Evolutionary conservation across 2,888 invertebrate species (phyloP), one percentile per base, ranked within the genome.

Genomic region (Tipula lateralis): DNA sequence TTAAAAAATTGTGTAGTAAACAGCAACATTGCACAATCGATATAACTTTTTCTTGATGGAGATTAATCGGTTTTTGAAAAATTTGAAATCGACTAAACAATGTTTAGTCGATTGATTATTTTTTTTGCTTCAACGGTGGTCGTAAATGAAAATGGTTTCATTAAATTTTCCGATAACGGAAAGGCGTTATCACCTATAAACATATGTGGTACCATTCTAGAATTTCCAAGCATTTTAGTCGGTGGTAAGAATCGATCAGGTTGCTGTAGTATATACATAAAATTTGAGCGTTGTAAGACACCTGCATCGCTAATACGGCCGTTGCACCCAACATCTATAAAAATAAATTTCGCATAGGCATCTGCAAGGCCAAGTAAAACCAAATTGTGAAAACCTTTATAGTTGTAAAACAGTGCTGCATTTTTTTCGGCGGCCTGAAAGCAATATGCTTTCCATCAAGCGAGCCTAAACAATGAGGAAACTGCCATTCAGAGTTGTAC

Each of bases 191-290:
- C n/a, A 80, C 7, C 80, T 29, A 80, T 80, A 80, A 86, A 86
- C n/a, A 86, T 86, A 84, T 86, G 86, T 1, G 86, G 87, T 83
- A 87, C 32, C 3, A 85, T 44, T 39, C 86, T 85, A 12, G 85
- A 85, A 6, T n/a, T n/a, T n/a, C n/a, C n/a, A n/a, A n/a, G n/a
- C n/a, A n/a, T n/a, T n/a, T n/a, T n/a, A n/a, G n/a, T 83, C 9
- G 50, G 19, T 5, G 85, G 85, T 36, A 85, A 84, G 16, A 13
- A 36, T 66, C 80, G 82, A 19, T 84, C 50, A 30, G 66, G 39
- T 29, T 85, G 50, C 19, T 44, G 82, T 13, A 36, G 36, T 29
- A 85, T 30, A 29, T 9, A n/a, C 84, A 83, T 85, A 66, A 83
- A 32, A 81, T 83, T 7, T 84, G 44, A 16, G 85, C 84, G 29